Conservation (phyloP, 2,888 invertebrate genomes). For the Drosophila cracens region DNA sequence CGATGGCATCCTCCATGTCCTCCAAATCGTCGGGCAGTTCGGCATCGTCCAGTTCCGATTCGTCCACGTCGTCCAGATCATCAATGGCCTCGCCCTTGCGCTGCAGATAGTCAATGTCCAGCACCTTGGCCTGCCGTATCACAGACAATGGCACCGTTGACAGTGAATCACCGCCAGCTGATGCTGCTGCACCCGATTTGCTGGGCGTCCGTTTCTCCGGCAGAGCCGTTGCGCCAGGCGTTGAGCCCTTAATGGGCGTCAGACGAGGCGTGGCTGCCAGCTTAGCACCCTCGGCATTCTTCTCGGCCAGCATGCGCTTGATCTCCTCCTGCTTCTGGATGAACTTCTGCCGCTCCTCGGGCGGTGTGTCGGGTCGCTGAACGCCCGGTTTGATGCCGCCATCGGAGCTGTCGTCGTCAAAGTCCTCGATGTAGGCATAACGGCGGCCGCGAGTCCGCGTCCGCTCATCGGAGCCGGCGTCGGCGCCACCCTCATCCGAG, state of each 20-base stretch:
- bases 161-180: conserved; percentile 74
- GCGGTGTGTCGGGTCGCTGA: conserved; percentile 84
- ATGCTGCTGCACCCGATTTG: conserved; percentile 54
- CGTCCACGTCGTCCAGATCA: conserved; percentile 82
- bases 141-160: conserved; percentile 84
- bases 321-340: conserved; percentile 85
- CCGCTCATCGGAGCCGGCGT: conserved; percentile 86
- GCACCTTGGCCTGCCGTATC: conserved; percentile 84
- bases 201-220: conserved; percentile 77
- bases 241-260: conserved; percentile 78
- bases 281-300: conserved; percentile 84
- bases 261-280: conserved; percentile 82
- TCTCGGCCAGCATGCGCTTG: conserved; percentile 85
- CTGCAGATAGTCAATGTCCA: conserved; percentile 84
- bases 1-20: conserved; percentile 85
- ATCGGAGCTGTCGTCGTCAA: conserved; percentile 85
- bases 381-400: conserved; percentile 85
- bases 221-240: conserved; percentile 18
- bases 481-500: conserved; percentile 89
- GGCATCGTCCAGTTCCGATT: conserved; percentile 83
- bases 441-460: conserved; percentile 84
- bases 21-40: conserved; percentile 85
- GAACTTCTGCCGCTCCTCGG: conserved; percentile 85
- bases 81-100: conserved; percentile 83
- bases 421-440: conserved; percentile 84